Conservation (phyloP, 2,888 invertebrate genomes). For the Ashinkailepas kermadecensis region DNA sequence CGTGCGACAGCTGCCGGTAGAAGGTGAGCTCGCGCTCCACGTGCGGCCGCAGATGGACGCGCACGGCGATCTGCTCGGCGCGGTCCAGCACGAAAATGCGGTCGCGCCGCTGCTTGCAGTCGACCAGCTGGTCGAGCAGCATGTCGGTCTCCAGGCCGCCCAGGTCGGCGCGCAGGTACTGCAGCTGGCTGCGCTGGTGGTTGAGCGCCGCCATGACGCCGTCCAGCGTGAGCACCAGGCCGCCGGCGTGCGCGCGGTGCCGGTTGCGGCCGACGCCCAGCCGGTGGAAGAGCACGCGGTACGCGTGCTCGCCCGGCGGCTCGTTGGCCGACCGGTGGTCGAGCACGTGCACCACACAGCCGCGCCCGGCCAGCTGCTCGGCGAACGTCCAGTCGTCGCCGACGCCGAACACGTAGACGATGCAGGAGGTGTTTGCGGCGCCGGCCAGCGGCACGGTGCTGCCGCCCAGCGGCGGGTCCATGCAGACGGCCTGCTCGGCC, state of each 20-base stretch:
- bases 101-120: background rate
- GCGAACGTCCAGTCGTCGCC: background rate
- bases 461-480: background rate
- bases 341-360: background rate
- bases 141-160: constrained; percentile 2
- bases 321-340: background rate
- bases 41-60: background rate
- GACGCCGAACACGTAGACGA: background rate
- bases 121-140: constrained; percentile 16
- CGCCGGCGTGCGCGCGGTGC: background rate
- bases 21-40: constrained; percentile 8
- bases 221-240: constrained; percentile 1
- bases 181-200: background rate
- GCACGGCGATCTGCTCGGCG: background rate
- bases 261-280: background rate
- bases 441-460: background rate
- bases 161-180: constrained; percentile 3
- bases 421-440: background rate
- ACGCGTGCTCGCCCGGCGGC: constrained; percentile 1
- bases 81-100: background rate
- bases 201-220: background rate
- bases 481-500: background rate
- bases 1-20: constrained; percentile 4
- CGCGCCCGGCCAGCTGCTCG: background rate
- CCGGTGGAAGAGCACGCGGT: background rate